phyloP scores from a whole-genome alignment of 1,140 invertebrate genomes.

The Zaprionus inermis region DNA sequence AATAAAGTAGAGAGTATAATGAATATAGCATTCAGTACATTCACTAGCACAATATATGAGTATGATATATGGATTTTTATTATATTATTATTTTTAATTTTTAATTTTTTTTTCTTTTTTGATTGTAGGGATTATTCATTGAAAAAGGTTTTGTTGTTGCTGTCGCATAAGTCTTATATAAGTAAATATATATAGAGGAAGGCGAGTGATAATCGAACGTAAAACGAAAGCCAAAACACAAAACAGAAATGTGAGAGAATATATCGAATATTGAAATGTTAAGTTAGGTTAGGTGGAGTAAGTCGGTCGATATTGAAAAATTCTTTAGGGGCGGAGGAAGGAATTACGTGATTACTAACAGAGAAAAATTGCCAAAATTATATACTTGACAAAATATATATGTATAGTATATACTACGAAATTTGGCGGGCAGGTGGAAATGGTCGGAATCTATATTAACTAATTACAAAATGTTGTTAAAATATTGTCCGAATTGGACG shows the following conservation, averaged over 20 bases:
- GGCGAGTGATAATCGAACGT: slow-evolving; percentile 60
- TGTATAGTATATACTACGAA: slow-evolving; percentile 10
- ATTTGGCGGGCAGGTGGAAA: slow-evolving; percentile 9
- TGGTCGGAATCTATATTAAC: not conserved
- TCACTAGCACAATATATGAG: slow-evolving; percentile 83
- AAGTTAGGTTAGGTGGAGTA: slow-evolving; percentile 23
- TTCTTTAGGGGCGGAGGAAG: slow-evolving; percentile 1
- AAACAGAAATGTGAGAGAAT: slow-evolving; percentile 43
- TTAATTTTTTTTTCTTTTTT: slow-evolving; percentile 53
- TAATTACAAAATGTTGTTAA: slow-evolving; percentile 2
- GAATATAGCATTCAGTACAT: slow-evolving; percentile 84
- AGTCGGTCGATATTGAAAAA: slow-evolving; percentile 9
- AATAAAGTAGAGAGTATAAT: slow-evolving; percentile 81
- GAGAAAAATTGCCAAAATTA: slow-evolving; percentile 24
- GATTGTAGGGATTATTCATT: slow-evolving; percentile 49
- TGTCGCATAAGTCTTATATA: slow-evolving; percentile 42
- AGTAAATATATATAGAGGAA: slow-evolving; percentile 51
- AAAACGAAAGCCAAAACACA: slow-evolving; percentile 54
- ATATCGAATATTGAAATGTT: slow-evolving; percentile 26
- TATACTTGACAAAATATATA: slow-evolving; percentile 12
- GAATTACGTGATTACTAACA: slow-evolving; percentile 9
- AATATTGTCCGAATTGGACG: not conserved
- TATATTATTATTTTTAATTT: slow-evolving; percentile 32
- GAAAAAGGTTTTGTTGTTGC: slow-evolving; percentile 52
- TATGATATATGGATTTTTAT: slow-evolving; percentile 74